Base-by-base conservation (phyloP, 1,140 invertebrate species). In the Penaeus vannamei region DNA sequence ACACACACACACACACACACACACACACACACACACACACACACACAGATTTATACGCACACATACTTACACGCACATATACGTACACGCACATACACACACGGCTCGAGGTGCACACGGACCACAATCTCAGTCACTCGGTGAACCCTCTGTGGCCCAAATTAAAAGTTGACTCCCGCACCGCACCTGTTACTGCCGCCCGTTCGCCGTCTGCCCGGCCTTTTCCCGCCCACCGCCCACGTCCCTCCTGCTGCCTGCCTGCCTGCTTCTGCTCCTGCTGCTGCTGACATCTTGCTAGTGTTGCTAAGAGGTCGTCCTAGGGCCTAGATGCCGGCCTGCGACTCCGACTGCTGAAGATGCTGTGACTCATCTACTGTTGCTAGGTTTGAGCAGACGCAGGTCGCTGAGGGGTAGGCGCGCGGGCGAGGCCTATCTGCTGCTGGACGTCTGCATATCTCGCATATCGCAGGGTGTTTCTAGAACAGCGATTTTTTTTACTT, bases 81-180 rank as follows among this genome's bases (percentile, higher is more conserved):
- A 60, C 81, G 60, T 36, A 83, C 46, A 60, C 60, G 20, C n/a
- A n/a, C 46, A 80, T 72, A 85, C 83, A 85, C 83, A 69, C 62
- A 42, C 10, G 32, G 22, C 19, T 46, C 32, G 36, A 76, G 66
- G 77, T 72, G 72, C 69, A 85, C 85, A 86, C 85, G 85, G 66
- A 46, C 80, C 85, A 62, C 69, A 86, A 86, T 86, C 85, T 86
- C 85, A 86, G 85, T 86, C 85, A 77, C 72, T 61, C 46, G 77
- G 85, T 81, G 85, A 86, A 86, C 85, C 85, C 81, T 79, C 59
- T 32, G 60, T 79, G 85, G 84, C 72, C 85, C 85, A 77, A 86
- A 86, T 86, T 86, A 86, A 86, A 86, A 86, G 85, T 86, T 86
- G 72, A 86, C 76, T 86, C 85, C 81, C 85, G 85, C 85, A 80